Base-by-base conservation (phyloP, 2,113 vertebrate genomes). In the Pedetes capensis region DNA sequence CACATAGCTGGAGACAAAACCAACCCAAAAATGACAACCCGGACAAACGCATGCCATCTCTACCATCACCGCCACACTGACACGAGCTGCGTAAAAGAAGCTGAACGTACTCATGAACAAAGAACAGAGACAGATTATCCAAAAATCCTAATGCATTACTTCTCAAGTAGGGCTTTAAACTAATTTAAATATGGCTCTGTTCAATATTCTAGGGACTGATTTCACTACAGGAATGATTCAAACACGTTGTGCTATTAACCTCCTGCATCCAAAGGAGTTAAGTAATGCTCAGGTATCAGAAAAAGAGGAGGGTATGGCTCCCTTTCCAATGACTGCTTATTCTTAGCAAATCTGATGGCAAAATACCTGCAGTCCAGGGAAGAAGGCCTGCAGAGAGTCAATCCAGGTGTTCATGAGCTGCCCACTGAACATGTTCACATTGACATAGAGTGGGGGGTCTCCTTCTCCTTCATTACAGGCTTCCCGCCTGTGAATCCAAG, bases 321-420 rank as follows among this genome's bases (percentile, higher is more conserved):
- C 22, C 39, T 68, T 55, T 44, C 27, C 9, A 66, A 29, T 23
- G 12, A 57, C 2, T 6, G 23, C 27, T 18, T 80, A 75, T 42
- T 42, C 78, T 85, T 20, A 47, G 79, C 42, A 74, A 47, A 87
- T 3, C 0, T 9, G 47, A 57, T 0, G 14, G 39, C 47, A 0
- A 37, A 63, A 53, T 42, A 99, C 99, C 99, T 99, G 99, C 47
- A 99, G 98, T 0, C 99, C 99, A 0, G 99, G 99, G 96, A 99
- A 99, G 96, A 99, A 99, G n/a, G 99, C 99, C 97, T 99, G 99
- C 92, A 99, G 98, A 23, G 99, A 99, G 98, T 99, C 99, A 0
- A 99, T 99, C 99, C 99, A 99, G 0, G 99, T 99, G 98, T 99
- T 99, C 99, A 99, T 99, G 89, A 99, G 99, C 97, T 99, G 99